Percentiles rank a stretch among this genome's conserved stretches.
These are phyloP conservation scores for Marronus borbonicus DNA, from an alignment of 2,888 invertebrate genomes.

Conservation along the genomic window DNA sequence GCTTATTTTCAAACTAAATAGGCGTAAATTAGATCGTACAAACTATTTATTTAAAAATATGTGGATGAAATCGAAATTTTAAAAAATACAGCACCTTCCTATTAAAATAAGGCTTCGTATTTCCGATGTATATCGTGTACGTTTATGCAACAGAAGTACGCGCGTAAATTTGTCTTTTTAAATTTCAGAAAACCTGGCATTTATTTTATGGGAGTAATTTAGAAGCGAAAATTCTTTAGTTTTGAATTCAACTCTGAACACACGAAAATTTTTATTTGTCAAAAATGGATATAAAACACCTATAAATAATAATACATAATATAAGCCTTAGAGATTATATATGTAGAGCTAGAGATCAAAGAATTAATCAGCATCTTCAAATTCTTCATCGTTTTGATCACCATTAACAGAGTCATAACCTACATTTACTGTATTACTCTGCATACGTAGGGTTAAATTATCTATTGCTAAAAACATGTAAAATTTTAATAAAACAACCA, in stretches of 20 bases:
- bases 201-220: not conserved
- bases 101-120: no score
- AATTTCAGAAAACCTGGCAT: not conserved
- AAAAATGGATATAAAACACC: conserved; percentile 27
- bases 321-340: conserved; percentile 36
- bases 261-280: conserved; percentile 11
- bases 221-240: not conserved
- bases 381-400: conserved; percentile 72
- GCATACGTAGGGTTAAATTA: conserved; percentile 66
- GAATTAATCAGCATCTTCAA: conserved; percentile 75
- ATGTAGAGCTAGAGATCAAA: conserved; percentile 22
- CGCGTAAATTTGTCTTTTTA: no score
- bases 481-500: conserved; percentile 30
- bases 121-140: no score
- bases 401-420: conserved; percentile 63
- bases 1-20: not conserved
- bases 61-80: not conserved
- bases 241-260: not conserved
- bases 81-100: not conserved
- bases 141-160: no score
- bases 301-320: conserved; percentile 44
- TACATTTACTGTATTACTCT: conserved; percentile 67
- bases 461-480: conserved; percentile 60
- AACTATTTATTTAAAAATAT: no score
- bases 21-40: no score